These are phyloP conservation scores for Erannis defoliaria DNA, from an alignment of 2,888 invertebrate genomes.

Conservation along the genomic window DNA sequence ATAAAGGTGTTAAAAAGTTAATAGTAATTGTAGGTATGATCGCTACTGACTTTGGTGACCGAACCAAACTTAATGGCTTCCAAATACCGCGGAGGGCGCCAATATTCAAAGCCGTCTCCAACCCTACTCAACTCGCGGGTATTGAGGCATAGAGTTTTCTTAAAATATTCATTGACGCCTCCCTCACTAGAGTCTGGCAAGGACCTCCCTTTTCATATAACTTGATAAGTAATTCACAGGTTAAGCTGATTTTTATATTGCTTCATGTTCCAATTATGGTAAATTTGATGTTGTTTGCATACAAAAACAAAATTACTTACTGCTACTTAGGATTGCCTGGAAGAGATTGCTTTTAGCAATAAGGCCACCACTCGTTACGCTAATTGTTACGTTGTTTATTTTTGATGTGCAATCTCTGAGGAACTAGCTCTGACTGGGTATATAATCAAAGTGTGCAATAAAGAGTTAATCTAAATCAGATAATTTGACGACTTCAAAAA, in stretches of 20 bases:
- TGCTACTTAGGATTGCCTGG: too few species aligned
- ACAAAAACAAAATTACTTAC: background rate
- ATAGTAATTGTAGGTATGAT: background rate
- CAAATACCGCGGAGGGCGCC: background rate
- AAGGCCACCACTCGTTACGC: too few species aligned
- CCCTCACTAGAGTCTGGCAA: conserved; percentile 51
- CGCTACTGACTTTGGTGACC: background rate
- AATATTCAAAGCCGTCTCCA: conserved; percentile 18
- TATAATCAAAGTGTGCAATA: too few species aligned
- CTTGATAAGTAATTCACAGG: conserved; percentile 42
- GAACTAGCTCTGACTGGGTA: too few species aligned
- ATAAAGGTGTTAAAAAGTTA: too few species aligned
- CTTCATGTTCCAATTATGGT: conserved; percentile 32
- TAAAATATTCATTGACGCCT: conserved; percentile 70
- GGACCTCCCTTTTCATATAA: conserved; percentile 45
- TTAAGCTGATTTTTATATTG: conserved; percentile 39
- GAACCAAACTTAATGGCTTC: conserved; percentile 4
- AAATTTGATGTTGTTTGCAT: conserved; percentile 7
- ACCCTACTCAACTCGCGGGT: conserved; percentile 14
- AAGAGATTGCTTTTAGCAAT: too few species aligned
- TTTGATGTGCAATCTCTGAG: background rate
- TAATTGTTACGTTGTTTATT: too few species aligned
- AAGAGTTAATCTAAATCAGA: too few species aligned
- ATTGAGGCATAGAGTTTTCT: conserved; percentile 41
- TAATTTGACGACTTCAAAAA: too few species aligned